Percentiles rank a stretch among this genome's conserved stretches.
phyloP scores from a whole-genome alignment of 2,797 vertebrate genomes.

The Cossypha niveicapilla region DNA sequence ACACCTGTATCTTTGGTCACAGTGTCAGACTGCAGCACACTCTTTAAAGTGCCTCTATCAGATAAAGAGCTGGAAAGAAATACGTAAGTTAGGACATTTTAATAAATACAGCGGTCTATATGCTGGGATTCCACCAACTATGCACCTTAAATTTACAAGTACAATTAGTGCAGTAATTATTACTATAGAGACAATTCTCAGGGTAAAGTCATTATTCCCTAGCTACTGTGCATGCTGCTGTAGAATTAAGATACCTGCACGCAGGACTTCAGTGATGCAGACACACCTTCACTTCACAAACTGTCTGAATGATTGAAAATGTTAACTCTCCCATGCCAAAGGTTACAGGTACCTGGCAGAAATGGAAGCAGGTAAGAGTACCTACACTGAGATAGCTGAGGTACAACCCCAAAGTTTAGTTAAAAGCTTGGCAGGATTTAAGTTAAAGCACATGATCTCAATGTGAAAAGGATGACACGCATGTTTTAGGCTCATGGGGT shows the following conservation, averaged over 20 bases:
- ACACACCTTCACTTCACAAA: background rate
- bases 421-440: background rate
- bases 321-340: background rate
- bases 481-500: too few relatives aligned
- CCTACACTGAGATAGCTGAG: background rate
- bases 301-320: background rate
- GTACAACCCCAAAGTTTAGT: background rate
- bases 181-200: background rate
- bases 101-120: background rate
- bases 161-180: background rate
- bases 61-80: slow-evolving; percentile 76
- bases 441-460: too few relatives aligned
- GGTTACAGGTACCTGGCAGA: background rate
- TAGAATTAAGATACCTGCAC: background rate
- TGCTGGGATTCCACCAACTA: background rate
- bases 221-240: background rate
- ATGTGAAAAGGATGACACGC: too few relatives aligned
- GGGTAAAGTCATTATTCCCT: background rate
- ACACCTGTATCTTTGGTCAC: slow-evolving; percentile 71
- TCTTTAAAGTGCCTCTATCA: slow-evolving; percentile 78
- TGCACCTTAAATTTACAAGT: background rate
- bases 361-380: background rate
- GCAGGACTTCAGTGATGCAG: background rate
- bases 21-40: slow-evolving; percentile 62
- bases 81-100: background rate